A percentile compares a stretch with the other conserved stretches of the same genome.
phyloP scores from a whole-genome alignment of 2,797 vertebrate species.

The Bradypus variegatus region DNA sequence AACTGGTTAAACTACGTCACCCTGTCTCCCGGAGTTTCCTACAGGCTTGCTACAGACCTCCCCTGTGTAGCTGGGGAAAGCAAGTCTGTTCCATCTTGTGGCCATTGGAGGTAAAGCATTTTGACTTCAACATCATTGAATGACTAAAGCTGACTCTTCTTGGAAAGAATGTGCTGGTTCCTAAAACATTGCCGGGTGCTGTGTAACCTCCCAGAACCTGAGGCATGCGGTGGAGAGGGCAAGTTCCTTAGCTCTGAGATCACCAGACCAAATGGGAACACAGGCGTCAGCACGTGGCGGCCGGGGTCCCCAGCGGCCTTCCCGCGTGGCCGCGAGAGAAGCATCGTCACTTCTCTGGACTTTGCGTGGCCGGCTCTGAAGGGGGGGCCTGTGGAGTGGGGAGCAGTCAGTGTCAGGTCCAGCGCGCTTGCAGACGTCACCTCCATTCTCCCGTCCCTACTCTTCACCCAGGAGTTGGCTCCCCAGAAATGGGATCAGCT shows the following conservation, averaged over 20 bases:
- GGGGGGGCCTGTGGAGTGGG: neutral
- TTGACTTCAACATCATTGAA: neutral
- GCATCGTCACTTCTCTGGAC: fast-evolving
- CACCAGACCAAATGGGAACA: neutral
- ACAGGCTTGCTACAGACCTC: neutral
- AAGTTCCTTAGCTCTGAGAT: constrained; percentile 56
- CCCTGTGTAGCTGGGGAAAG: neutral
- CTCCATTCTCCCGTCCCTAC: neutral
- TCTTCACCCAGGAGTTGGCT: neutral
- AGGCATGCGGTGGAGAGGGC: constrained; percentile 6
- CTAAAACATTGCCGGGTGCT: constrained; percentile 47
- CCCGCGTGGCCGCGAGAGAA: neutral
- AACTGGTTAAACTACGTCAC: constrained; percentile 18
- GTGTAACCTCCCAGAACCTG: constrained; percentile 36
- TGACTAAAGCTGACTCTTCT: constrained; percentile 55
- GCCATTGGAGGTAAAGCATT: neutral
- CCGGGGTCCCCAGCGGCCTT: neutral
- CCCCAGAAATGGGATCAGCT: neutral
- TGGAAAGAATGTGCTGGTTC: constrained; percentile 65
- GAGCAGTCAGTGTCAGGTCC: neutral
- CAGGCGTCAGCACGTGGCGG: neutral
- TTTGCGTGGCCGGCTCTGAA: neutral
- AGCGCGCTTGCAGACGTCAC: neutral
- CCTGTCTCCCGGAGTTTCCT: constrained; percentile 1
- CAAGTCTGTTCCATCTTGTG: constrained; percentile 57